A percentile compares a stretch with the other conserved stretches of the same genome.
Conservation (phyloP, 2,797 vertebrate genomes). For the Onychomys leucogaster region DNA sequence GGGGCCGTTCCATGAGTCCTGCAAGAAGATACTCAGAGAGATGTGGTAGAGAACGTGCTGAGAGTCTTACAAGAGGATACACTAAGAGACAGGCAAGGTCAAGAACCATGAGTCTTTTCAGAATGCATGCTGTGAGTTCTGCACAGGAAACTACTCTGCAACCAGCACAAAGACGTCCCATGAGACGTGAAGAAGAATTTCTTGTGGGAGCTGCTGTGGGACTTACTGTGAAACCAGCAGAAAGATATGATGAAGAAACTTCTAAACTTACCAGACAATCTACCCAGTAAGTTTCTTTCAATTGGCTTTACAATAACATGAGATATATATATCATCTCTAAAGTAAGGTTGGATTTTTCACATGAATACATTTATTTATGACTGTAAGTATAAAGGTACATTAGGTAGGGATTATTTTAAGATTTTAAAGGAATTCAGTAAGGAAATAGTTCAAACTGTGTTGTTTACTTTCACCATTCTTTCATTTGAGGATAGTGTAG, state of each 20-base stretch:
- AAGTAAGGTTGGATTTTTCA: slow-evolving; percentile 4
- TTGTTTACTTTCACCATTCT: neutral
- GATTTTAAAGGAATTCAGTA: neutral
- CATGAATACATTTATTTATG: neutral
- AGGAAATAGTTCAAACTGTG: neutral
- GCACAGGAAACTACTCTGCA: neutral
- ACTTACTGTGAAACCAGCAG: slow-evolving; percentile 48
- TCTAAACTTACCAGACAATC: neutral
- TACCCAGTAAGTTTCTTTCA: slow-evolving; percentile 35
- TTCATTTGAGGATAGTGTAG: neutral
- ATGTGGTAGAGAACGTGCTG: neutral
- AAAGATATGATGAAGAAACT: slow-evolving; percentile 7
- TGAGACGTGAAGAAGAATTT: neutral
- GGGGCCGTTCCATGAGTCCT: neutral
- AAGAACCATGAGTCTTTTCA: neutral
- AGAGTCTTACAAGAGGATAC: neutral
- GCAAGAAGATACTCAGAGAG: neutral
- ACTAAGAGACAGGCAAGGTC: neutral
- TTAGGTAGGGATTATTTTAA: neutral
- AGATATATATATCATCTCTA: neutral
- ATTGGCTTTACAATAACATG: neutral
- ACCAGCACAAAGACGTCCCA: neutral
- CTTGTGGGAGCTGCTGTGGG: slow-evolving; percentile 42
- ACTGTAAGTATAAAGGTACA: neutral
- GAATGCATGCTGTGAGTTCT: neutral